Evolutionary conservation across 2,113 vertebrate genomes (phyloP), one percentile per base, ranked within the genome.

Genomic region (Ophthalmolycus amberensis): DNA sequence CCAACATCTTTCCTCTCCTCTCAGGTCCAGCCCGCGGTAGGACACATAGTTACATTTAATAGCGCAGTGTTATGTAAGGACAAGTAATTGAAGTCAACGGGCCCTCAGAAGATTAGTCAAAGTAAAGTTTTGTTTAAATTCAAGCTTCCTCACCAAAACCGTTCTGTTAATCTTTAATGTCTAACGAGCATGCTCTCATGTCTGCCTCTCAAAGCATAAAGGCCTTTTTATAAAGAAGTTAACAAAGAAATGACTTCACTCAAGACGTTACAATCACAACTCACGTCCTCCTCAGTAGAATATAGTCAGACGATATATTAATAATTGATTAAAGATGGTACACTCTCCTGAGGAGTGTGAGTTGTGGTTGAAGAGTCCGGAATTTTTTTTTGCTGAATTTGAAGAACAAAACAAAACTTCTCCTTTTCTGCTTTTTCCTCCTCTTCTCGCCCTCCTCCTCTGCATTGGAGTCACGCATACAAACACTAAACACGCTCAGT

Each of bases 21-120:
- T 38, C 37, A 8, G 37, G 37, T 38, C 37, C 37, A 32, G 32
- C 32, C 32, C 32, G 32, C 4, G 3, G 32, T 32, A 32, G 68
- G 46, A n/a, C 16, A 18, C 11, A 3, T 48, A 14, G 32, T 48
- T 42, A 38, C 32, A 32, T 65, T 66, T 75, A 44, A 84, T 18
- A 71, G 52, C 14, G 4, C 4, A 9, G 27, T 59, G 75, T 75
- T 38, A 29, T 34, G 46, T 50, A 11, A 79, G 37, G 27, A 75
- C 60, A 80, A 25, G 54, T 59, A 29, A 79, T 79, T 75, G 66
- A 15, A 42, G 29, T 80, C 37, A 74, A 42, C 22, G 0, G 44
- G 27, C 76, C 76, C 60, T 0, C 15, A 29, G 67, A 76, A 71
- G 34, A 15, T 50, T 63, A 2, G 29, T 29, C 2, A 29, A 34